Evolutionary conservation across 2,113 vertebrate genomes (phyloP).

Genomic region (Xiphias gladius): DNA sequence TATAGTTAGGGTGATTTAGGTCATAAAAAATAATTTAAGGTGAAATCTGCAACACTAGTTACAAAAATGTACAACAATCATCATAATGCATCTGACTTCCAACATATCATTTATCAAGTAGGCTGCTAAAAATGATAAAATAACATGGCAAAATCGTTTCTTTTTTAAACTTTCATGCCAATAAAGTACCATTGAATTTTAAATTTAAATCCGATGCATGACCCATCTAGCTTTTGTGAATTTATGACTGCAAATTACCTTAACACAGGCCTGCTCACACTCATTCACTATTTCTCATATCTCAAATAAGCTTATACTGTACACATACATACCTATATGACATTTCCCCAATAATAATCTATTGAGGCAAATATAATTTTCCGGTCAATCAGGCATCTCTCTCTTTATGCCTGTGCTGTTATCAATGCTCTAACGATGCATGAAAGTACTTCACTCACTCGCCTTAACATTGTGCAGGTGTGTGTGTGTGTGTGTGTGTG

Average conservation of each 20-base stretch:
- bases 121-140: neutral
- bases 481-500: neutral
- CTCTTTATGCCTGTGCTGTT: constrained; percentile 57
- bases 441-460: constrained; percentile 78
- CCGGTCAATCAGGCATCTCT: constrained; percentile 68
- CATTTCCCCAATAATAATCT: constrained; percentile 45
- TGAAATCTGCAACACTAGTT: neutral
- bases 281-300: constrained; percentile 11
- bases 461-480: constrained; percentile 65
- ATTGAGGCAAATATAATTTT: constrained; percentile 65
- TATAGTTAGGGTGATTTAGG: neutral
- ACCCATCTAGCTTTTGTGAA: neutral
- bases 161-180: too few species aligned
- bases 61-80: neutral
- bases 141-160: neutral
- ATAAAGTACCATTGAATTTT: too few species aligned
- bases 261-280: constrained; percentile 2
- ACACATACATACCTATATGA: constrained; percentile 37
- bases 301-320: constrained; percentile 10
- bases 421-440: constrained; percentile 80
- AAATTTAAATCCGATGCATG: neutral
- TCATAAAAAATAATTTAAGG: neutral
- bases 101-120: neutral
- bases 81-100: neutral
- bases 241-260: constrained; percentile 9